A percentile compares a stretch with the other conserved stretches of the same genome.
phyloP scores from a whole-genome alignment of 2,888 invertebrate species.

The Arrhopalites spinosus region DNA sequence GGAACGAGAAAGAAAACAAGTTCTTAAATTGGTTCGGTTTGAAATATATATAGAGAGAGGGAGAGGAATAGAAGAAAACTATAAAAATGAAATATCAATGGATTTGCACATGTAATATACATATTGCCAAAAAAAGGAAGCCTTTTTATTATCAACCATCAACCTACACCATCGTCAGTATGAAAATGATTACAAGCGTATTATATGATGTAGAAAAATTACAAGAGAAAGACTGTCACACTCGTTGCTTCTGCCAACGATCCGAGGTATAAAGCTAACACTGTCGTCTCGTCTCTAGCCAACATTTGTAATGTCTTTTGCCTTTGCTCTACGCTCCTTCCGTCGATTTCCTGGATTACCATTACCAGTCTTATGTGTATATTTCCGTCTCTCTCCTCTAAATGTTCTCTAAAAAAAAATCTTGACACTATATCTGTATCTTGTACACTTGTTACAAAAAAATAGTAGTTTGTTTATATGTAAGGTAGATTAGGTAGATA shows the following conservation, averaged over 20 bases:
- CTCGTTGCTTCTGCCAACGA: conserved; percentile 26
- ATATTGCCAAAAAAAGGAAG: neutral
- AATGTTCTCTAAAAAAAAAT: neutral
- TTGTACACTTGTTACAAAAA: too few relatives aligned
- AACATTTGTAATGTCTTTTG: neutral
- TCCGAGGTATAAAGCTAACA: conserved; percentile 28
- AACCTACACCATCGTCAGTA: neutral
- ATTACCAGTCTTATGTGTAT: neutral
- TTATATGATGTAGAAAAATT: conserved; percentile 11
- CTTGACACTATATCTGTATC: neutral
- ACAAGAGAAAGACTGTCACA: conserved; percentile 8
- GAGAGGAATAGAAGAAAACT: neutral
- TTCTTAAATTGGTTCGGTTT: neutral
- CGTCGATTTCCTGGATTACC: neutral
- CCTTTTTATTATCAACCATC: neutral
- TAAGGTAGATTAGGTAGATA: neutral
- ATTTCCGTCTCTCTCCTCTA: neutral
- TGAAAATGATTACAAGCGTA: neutral
- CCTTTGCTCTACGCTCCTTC: neutral
- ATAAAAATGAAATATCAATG: too few relatives aligned
- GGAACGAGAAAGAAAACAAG: conserved; percentile 11
- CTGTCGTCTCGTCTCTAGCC: neutral
- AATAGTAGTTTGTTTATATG: neutral
- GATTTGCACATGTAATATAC: neutral
- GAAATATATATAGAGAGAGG: neutral